Base-by-base conservation (phyloP, 2,888 invertebrate species). In the Oconnorella tubifera region DNA sequence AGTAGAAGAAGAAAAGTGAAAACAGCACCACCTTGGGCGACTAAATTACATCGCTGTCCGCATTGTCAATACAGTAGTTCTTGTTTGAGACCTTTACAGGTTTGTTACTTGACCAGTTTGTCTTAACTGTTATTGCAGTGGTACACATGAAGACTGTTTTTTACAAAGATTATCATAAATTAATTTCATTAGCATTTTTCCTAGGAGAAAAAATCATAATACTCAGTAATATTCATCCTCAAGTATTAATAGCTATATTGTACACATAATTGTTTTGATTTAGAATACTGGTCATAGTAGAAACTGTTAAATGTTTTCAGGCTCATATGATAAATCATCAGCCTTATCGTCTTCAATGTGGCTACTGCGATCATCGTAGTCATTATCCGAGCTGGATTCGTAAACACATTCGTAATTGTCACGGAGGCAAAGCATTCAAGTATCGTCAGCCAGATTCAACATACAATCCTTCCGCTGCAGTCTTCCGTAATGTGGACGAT, bases 321-420 rank as follows among this genome's bases (percentile, higher is more conserved):
- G 60, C 59, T n/a, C 69, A 69, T 59, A 57, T 63, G 33, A 49
- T 65, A 14, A 59, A 64, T 27, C 69, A 69, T 29, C 63, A 59
- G 3, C 69, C 67, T 1, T 59, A 57, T 33, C 55, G 65, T 6
- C 57, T 65, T 33, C 61, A 65, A 61, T 69, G 69, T 59, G 62
- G 61, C 33, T 67, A 67, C 55, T 68, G 68, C 33, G 49, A 31
- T 53, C 57, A 50, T 60, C 49, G 49, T 2, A 51, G 56, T 23
- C 58, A 59, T 51, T 68, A 64, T 56, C 66, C 66, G 28, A 60
- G 59, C 32, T 63, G 63, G 32, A 57, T 68, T 1, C 59, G 58
- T 2, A 60, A 64, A 4, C 68, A 68, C 59, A 59, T 40, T 4
- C 31, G 33, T 3, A 33, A 53, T 3, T 50, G 48, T 4, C 66